A percentile compares a stretch with the other conserved stretches of the same genome.
These are phyloP conservation scores for Paguma larvata DNA, from an alignment of 2,797 vertebrate species.

Conservation along the genomic window DNA sequence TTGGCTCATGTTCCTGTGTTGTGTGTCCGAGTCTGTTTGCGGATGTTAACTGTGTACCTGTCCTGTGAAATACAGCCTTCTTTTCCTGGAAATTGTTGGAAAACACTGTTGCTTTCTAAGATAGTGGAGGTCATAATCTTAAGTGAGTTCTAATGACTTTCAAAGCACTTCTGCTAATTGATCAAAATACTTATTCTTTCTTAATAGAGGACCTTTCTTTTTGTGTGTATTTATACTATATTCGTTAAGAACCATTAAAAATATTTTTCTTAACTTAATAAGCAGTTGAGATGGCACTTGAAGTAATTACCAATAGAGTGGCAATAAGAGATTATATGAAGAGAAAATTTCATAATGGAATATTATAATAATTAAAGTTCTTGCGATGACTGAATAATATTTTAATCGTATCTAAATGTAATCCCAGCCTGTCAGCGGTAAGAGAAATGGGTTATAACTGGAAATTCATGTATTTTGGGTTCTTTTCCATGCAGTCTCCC, in stretches of 20 bases:
- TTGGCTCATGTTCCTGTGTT: conserved; percentile 38
- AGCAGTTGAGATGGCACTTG: conserved; percentile 62
- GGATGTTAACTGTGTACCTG: neutral
- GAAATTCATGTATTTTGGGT: conserved; percentile 26
- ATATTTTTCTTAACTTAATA: conserved; percentile 69
- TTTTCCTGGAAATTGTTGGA: conserved; percentile 9
- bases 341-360: conserved; percentile 53
- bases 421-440: neutral
- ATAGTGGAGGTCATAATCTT: neutral
- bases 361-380: conserved; percentile 61
- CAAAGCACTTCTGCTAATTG: conserved; percentile 55
- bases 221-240: conserved; percentile 55
- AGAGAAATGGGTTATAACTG: neutral
- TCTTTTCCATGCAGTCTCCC: neutral
- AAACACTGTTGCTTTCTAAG: conserved; percentile 15
- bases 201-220: conserved; percentile 11
- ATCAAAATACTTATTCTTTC: conserved; percentile 57
- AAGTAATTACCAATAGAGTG: conserved; percentile 63
- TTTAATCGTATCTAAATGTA: conserved; percentile 32
- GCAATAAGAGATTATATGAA: conserved; percentile 48
- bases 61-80: neutral
- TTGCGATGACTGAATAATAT: conserved; percentile 47
- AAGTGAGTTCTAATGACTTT: conserved; percentile 50
- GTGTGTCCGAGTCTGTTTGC: neutral
- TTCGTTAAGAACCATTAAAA: conserved; percentile 57